These are phyloP conservation scores for Drosophila diplacantha DNA, from an alignment of 2,888 invertebrate species.

Conservation along the genomic window DNA sequence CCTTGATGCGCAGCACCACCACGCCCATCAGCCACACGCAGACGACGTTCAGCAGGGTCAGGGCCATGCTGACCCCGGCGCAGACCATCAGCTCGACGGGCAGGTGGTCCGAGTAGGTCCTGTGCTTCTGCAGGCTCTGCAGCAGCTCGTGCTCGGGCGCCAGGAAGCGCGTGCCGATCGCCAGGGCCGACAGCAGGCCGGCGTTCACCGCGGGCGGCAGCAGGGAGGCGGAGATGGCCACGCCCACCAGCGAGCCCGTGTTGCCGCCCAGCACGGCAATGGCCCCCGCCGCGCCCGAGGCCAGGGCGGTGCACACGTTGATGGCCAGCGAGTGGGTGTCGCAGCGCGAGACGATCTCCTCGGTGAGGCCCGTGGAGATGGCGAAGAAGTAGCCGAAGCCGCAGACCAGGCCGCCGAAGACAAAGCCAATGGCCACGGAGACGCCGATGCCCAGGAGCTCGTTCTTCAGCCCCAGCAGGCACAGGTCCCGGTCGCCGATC, in stretches of 20 bases:
- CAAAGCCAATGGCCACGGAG: conserved; percentile 82
- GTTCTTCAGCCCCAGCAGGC: conserved; percentile 82
- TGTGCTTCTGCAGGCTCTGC: conserved; percentile 72
- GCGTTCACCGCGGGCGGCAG: conserved; percentile 89
- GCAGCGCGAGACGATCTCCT: conserved; percentile 82
- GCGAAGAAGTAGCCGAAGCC: conserved; percentile 80
- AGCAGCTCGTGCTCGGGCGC: conserved; percentile 75
- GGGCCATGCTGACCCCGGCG: conserved; percentile 83
- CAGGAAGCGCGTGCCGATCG: conserved; percentile 79
- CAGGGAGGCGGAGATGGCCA: conserved; percentile 88
- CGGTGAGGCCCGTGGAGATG: conserved; percentile 81
- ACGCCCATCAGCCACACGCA: conserved; percentile 85
- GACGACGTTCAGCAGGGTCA: conserved; percentile 85
- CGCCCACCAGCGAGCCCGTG: conserved; percentile 86
- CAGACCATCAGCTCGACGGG: conserved; percentile 81
- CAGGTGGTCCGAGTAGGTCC: conserved; percentile 80
- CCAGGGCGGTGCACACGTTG: conserved; percentile 84
- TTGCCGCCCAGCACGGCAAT: conserved; percentile 86
- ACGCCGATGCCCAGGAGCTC: conserved; percentile 83
- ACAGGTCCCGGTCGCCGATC: conserved; percentile 81
- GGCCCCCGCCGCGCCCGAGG: conserved; percentile 87
- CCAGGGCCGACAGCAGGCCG: conserved; percentile 82
- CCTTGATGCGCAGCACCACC: conserved; percentile 84
- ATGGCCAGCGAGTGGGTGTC: conserved; percentile 83
- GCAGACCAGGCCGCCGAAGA: conserved; percentile 81